Evolutionary conservation across 2,797 vertebrate species (phyloP).

Genomic region (Crenuchus spilurus): DNA sequence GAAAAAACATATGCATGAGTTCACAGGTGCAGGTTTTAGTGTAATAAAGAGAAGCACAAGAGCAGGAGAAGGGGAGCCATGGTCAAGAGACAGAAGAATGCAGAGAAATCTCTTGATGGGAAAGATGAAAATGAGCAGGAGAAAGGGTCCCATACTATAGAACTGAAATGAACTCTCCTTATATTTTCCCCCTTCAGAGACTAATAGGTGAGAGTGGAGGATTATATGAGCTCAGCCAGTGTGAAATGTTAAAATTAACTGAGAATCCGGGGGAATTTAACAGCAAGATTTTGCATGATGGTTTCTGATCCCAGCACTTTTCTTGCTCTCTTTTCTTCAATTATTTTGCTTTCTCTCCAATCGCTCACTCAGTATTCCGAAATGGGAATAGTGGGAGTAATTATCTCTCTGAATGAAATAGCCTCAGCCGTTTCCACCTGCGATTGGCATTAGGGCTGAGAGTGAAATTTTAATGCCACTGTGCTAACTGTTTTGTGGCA

Average conservation of each 20-base stretch:
- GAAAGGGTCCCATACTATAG: neutral
- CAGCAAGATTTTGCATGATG: constrained; percentile 29
- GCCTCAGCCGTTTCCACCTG: constrained; percentile 30
- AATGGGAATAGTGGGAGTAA: constrained; percentile 71
- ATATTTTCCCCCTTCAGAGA: constrained; percentile 31
- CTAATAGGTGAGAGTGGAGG: constrained; percentile 20
- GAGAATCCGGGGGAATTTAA: constrained; percentile 29
- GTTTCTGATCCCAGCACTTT: constrained; percentile 23
- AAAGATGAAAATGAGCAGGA: neutral
- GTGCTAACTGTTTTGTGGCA: constrained; percentile 33
- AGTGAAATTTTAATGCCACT: constrained; percentile 43
- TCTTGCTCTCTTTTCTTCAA: constrained; percentile 21
- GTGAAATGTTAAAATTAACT: constrained; percentile 36
- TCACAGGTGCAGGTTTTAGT: constrained; percentile 6
- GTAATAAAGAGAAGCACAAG: neutral
- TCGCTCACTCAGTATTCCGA: constrained; percentile 65
- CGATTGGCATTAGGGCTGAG: constrained; percentile 46
- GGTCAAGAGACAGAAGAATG: constrained; percentile 4
- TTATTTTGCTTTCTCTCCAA: constrained; percentile 69
- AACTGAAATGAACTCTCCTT: neutral
- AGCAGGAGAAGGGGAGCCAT: neutral
- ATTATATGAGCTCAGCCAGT: constrained; percentile 35
- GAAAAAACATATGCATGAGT: neutral
- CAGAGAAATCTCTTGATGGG: neutral
- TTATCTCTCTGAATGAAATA: constrained; percentile 55